These are phyloP conservation scores for Heliconius aoede DNA, from an alignment of 2,888 invertebrate genomes.

Conservation along the genomic window DNA sequence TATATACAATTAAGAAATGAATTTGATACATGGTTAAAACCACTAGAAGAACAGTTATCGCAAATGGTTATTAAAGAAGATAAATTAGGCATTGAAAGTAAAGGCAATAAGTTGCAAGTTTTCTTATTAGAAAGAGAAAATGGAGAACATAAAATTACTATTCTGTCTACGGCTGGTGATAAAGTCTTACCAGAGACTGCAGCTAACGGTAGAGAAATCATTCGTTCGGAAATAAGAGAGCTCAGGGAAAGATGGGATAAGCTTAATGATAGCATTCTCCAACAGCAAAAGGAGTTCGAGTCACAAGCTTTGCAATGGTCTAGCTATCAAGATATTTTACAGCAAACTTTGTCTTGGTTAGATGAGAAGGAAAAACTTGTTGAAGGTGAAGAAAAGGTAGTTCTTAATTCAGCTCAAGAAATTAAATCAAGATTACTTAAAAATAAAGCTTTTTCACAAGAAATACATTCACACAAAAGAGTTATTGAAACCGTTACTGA, in stretches of 20 bases:
- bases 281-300: conserved; percentile 93
- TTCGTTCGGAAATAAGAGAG: conserved; percentile 92
- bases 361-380: conserved; percentile 92
- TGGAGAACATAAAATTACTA: conserved; percentile 90
- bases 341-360: conserved; percentile 93
- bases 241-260: conserved; percentile 94
- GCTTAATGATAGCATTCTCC: conserved; percentile 91
- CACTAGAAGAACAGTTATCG: conserved; percentile 87
- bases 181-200: conserved; percentile 96
- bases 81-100: conserved; percentile 86
- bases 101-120: conserved; percentile 87
- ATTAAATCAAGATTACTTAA: conserved; percentile 92
- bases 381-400: conserved; percentile 87
- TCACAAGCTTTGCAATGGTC: conserved; percentile 92
- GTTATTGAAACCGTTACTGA: conserved; percentile 95
- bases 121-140: conserved; percentile 92
- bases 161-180: conserved; percentile 91
- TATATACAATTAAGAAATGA: conserved; percentile 90
- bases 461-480: conserved; percentile 94
- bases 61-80: conserved; percentile 86
- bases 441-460: conserved; percentile 93
- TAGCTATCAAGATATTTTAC: conserved; percentile 92
- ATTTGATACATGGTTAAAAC: conserved; percentile 90
- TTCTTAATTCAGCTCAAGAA: conserved; percentile 92
- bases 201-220: conserved; percentile 93